A percentile compares a stretch with the other conserved stretches of the same genome.
Conservation (phyloP, 2,113 vertebrate genomes). For the Plectropomus leopardus region DNA sequence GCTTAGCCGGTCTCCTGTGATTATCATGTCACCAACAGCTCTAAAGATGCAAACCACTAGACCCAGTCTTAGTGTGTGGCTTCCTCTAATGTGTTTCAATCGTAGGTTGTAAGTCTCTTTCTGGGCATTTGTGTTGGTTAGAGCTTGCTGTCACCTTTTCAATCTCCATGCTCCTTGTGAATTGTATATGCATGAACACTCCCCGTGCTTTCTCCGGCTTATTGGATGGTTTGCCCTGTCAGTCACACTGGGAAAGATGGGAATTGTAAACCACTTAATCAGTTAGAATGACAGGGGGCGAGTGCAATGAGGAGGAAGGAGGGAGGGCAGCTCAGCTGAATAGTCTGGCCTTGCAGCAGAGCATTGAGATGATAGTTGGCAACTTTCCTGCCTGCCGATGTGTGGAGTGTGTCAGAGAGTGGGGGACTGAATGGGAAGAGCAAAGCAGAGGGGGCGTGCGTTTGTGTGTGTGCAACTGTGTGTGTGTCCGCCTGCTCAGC, state of each 20-base stretch:
- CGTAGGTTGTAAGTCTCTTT: conserved; percentile 62
- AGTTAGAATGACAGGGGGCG: conserved; percentile 52
- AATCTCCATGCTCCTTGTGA: conserved; percentile 39
- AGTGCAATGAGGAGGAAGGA: conserved; percentile 31
- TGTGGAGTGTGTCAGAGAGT: conserved; percentile 63
- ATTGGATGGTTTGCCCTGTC: conserved; percentile 44
- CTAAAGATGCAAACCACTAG: conserved; percentile 28
- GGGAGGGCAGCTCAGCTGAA: conserved; percentile 46
- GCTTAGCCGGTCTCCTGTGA: conserved; percentile 22
- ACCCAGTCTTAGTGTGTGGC: conserved; percentile 32
- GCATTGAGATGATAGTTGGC: conserved; percentile 66
- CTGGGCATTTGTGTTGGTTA: conserved; percentile 33
- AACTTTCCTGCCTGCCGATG: conserved; percentile 57
- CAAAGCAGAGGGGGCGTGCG: conserved; percentile 25
- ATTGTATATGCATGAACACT: conserved; percentile 32
- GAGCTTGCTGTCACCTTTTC: conserved; percentile 28
- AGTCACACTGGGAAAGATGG: conserved; percentile 30
- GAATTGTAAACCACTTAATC: conserved; percentile 65
- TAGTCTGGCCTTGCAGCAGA: conserved; percentile 48
- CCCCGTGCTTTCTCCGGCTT: conserved; percentile 38
- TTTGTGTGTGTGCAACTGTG: conserved; percentile 30
- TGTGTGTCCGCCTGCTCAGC: conserved; percentile 65
- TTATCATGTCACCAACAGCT: conserved; percentile 51
- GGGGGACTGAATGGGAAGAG: conserved; percentile 54
- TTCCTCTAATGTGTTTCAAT: conserved; percentile 53